phyloP scores from a whole-genome alignment of 2,797 vertebrate genomes.

The Melanotaenia boesemani region DNA sequence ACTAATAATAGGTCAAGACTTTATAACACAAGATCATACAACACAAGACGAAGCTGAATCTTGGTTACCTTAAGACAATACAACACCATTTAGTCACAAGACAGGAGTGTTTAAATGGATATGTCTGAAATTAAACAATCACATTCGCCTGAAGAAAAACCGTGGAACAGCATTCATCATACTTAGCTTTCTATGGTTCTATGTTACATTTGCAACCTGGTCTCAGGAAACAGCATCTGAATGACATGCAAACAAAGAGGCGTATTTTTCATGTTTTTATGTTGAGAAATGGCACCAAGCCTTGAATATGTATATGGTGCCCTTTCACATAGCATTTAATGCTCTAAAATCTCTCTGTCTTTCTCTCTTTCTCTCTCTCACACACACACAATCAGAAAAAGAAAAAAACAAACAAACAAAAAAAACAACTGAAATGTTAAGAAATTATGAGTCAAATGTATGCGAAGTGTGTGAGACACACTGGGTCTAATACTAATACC shows the following conservation, averaged over 20 bases:
- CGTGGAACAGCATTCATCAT: constrained; percentile 2
- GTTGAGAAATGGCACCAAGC: not conserved
- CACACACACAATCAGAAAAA: too few species aligned
- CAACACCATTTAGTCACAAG: not conserved
- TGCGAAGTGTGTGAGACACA: not conserved
- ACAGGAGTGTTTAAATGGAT: not conserved
- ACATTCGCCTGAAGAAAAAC: not conserved
- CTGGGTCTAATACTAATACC: not conserved
- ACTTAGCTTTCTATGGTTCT: not conserved
- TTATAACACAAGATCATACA: not conserved
- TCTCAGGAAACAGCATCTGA: not conserved
- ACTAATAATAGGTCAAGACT: too few species aligned
- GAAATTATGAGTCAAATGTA: not conserved
- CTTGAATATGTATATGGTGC: not conserved
- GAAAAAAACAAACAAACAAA: not conserved
- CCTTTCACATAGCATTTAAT: too few species aligned
- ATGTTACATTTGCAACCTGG: not conserved
- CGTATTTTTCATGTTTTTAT: not conserved
- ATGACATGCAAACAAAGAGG: not conserved
- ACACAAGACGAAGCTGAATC: not conserved
- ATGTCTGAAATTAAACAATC: constrained; percentile 1
- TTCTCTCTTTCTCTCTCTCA: too few species aligned
- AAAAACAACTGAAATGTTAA: not conserved
- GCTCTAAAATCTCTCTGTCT: too few species aligned
- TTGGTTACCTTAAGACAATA: not conserved